These are phyloP conservation scores for Lycophotia porphyrea DNA, from an alignment of 2,888 invertebrate species.

Conservation along the genomic window DNA sequence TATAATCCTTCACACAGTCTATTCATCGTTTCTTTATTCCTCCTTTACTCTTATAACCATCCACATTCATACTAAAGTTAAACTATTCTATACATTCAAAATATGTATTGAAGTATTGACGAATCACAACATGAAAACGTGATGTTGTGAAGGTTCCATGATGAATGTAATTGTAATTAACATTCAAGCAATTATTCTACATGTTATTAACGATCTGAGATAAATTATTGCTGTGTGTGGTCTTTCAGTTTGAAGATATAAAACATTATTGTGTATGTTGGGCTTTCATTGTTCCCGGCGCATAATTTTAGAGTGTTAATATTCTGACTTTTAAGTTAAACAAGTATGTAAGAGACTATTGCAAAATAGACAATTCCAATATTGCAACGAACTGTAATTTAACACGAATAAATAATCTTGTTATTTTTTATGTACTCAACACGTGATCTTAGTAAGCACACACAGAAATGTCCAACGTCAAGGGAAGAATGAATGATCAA, in stretches of 20 bases:
- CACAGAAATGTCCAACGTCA: background rate
- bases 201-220: conserved; percentile 22
- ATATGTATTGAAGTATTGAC: conserved; percentile 21
- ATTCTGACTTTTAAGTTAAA: conserved; percentile 1
- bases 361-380: background rate
- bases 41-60: background rate
- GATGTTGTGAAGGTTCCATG: conserved; percentile 18
- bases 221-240: conserved; percentile 33
- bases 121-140: conserved; percentile 22
- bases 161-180: conserved; percentile 34
- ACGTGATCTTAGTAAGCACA: background rate
- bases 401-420: conserved; percentile 13
- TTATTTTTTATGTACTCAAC: background rate
- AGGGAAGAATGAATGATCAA: conserved; percentile 2
- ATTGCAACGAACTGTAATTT: background rate
- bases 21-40: background rate
- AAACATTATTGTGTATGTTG: background rate
- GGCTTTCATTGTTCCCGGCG: background rate
- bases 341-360: background rate
- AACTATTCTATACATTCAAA: background rate
- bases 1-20: background rate
- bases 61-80: background rate
- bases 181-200: conserved; percentile 19
- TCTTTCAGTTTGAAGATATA: conserved; percentile 14
- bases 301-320: background rate